These are phyloP conservation scores for Stegana nigrithorax DNA, from an alignment of 2,888 invertebrate species.

Conservation along the genomic window DNA sequence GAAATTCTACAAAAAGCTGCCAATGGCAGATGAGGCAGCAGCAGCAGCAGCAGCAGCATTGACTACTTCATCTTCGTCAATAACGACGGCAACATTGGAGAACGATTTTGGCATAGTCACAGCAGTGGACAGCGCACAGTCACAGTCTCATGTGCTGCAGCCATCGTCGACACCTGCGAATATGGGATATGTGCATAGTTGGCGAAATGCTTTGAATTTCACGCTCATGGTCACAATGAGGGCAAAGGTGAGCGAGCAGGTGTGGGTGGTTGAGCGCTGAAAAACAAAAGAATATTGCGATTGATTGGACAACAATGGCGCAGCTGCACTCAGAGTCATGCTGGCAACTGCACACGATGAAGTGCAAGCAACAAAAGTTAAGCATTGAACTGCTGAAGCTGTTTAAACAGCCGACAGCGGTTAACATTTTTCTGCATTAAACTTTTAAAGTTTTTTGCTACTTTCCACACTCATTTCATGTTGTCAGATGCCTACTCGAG, in stretches of 20 bases:
- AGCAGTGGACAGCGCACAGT: slow-evolving; percentile 13
- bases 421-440: too few relatives aligned
- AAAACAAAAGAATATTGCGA: not conserved
- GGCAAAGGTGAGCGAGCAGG: slow-evolving; percentile 58
- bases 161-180: slow-evolving; percentile 60
- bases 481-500: too few relatives aligned
- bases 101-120: slow-evolving; percentile 27
- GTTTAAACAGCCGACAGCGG: too few relatives aligned
- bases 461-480: too few relatives aligned
- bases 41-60: slow-evolving; percentile 13
- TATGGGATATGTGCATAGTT: slow-evolving; percentile 62
- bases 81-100: slow-evolving; percentile 7
- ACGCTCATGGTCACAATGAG: slow-evolving; percentile 66
- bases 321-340: too few relatives aligned
- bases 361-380: too few relatives aligned
- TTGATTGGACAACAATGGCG: too few relatives aligned
- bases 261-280: too few relatives aligned
- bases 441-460: too few relatives aligned
- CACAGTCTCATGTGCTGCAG: not conserved
- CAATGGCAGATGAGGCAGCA: slow-evolving; percentile 28
- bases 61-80: slow-evolving; percentile 18
- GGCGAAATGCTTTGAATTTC: slow-evolving; percentile 65
- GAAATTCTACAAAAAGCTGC: slow-evolving; percentile 66
- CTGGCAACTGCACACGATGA: too few relatives aligned
- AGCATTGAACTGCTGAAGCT: too few relatives aligned